A percentile compares a stretch with the other conserved stretches of the same genome.
phyloP scores from a whole-genome alignment of 1,140 invertebrate genomes.

The Drosophila micromelanica region DNA sequence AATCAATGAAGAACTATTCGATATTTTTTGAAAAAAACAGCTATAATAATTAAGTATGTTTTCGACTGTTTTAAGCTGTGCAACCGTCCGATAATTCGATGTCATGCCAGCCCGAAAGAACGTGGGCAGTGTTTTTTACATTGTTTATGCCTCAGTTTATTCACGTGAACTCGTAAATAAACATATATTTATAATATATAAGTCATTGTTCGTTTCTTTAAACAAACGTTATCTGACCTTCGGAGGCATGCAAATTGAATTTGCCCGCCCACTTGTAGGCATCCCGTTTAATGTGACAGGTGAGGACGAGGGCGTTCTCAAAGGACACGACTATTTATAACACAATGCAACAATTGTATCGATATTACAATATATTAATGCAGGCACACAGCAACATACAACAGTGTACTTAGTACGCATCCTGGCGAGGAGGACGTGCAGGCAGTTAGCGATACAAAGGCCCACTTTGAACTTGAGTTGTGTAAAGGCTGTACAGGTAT shows the following conservation, averaged over 20 bases:
- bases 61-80: too few species aligned
- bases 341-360: conserved; percentile 29
- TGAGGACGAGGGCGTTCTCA: background rate
- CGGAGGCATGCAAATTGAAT: conserved; percentile 29
- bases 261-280: background rate
- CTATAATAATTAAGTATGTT: too few species aligned
- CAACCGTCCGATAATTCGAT: too few species aligned
- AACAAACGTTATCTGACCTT: conserved; percentile 10
- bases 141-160: too few species aligned
- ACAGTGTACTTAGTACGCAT: background rate
- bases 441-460: conserved; percentile 36
- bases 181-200: too few species aligned
- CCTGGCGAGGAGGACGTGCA: background rate
- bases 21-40: too few species aligned
- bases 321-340: conserved; percentile 33
- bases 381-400: background rate
- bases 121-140: too few species aligned
- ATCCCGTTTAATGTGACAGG: background rate
- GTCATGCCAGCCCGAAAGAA: too few species aligned
- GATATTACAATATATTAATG: conserved; percentile 52
- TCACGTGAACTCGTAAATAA: too few species aligned
- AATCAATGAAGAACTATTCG: too few species aligned
- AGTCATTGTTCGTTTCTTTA: background rate
- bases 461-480: conserved; percentile 45
- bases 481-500: background rate